Base-by-base conservation (phyloP, 2,888 invertebrate genomes). In the Amphiduros pacificus region DNA sequence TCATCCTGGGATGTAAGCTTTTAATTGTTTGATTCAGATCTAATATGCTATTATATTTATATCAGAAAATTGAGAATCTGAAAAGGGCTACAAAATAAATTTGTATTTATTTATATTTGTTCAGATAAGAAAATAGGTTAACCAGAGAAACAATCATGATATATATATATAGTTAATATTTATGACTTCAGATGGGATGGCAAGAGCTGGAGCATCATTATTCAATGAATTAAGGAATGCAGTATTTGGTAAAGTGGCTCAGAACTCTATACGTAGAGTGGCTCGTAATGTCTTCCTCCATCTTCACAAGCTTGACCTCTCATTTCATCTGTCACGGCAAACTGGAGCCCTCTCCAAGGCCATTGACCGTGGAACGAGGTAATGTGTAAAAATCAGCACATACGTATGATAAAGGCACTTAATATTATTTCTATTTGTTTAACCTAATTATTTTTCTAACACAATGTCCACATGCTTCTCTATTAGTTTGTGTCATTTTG, bases 161-260 rank as follows among this genome's bases (percentile, higher is more conserved):
- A n/a, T n/a, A n/a, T n/a, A n/a, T n/a, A n/a, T n/a, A n/a, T n/a
- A n/a, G n/a, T n/a, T n/a, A n/a, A n/a, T n/a, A n/a, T n/a, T 44
- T 17, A 6, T 44, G 28, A 28, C 51, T 84, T 6, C 80, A 98
- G 98, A 99, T 87, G 99, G 98, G 62, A 84, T 93, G 64, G 96
- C 97, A 0, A 87, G 98, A 70, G 91, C 91, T 2, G 90, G 93
- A 53, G 90, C 97, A 1, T 90, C 94, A 0, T 91, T 91, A 26
- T 94, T 98, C 83, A 98, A 96, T 84, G 99, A 99, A 85, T 83
- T 99, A 22, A 85, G 98, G 36, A 99, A 98, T 85, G 98, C 98
- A 0, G 94, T 99, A 51, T 99, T 99, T 85, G 96, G 96, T 1
- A 91, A 89, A 80, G 99, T 99, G 5, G 96, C 99, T 0, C 98